Conservation (phyloP, 2,113 vertebrate species). For the Gallinago jamesoni region DNA sequence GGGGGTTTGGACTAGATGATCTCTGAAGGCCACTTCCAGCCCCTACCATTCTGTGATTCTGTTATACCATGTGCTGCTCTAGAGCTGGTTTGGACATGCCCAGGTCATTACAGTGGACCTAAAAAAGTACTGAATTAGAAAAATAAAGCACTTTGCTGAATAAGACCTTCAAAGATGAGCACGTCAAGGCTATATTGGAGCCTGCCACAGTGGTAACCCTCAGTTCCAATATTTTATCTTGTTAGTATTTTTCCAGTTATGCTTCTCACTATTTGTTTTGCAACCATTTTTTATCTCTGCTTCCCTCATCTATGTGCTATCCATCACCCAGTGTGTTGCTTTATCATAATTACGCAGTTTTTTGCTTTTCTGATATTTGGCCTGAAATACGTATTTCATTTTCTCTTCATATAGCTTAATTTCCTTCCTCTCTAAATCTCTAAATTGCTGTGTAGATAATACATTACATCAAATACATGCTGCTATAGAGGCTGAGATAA, state of each 20-base stretch:
- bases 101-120: background rate
- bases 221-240: background rate
- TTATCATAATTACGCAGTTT: background rate
- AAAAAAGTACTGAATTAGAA: background rate
- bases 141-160: background rate
- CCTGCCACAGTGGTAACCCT: background rate
- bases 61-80: background rate
- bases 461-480: background rate
- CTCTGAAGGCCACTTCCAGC: background rate
- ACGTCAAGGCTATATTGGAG: background rate
- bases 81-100: rapidly evolving
- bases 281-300: background rate
- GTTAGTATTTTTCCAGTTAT: background rate
- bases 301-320: background rate
- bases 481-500: background rate
- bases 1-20: background rate
- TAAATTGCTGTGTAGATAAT: background rate
- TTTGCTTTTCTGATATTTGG: background rate
- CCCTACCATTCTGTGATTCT: background rate
- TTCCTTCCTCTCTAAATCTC: constrained; percentile 35
- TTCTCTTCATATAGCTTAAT: constrained; percentile 7
- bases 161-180: background rate
- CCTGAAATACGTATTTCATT: background rate
- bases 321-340: background rate
- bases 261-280: background rate